Base-by-base conservation (phyloP, 2,797 vertebrate genomes). In the Syncerus caffer region DNA sequence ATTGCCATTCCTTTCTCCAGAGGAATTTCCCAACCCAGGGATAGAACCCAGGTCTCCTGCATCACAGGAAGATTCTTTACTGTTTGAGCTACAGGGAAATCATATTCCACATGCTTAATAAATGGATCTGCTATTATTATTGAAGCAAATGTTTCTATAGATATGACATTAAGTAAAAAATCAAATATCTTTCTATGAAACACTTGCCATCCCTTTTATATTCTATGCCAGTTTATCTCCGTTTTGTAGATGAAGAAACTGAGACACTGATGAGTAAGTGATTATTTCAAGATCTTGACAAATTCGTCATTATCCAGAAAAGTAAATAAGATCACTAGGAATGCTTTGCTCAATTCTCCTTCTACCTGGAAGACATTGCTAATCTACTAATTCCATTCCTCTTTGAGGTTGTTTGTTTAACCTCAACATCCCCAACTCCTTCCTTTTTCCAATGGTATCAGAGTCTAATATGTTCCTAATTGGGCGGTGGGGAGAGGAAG, bases 241-340 rank as follows among this genome's bases (percentile, higher is more conserved):
- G n/a, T 86, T 92, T 85, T 88, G 47, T 38, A 95, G n/a, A 84
- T 86, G 21, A 86, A 42, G 62, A 95, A 98, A 51, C 38, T 42
- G 62, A 96, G 57, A 80, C 16, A 34, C 38, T 76, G 25, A 45
- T 27, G 6, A 60, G 47, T 60, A 42, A 50, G 34, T 71, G 38
- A 88, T 62, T 57, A 78, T 53, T 78, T 47, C 42, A 53, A n/a
- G 31, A 53, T 78, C 23, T 67, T 42, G 19, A 51, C 17, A 90
- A 87, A 84, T 74, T 11, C n/a, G 1, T 76, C 29, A 45, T 45
- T 83, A 3, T 50, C 64, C 79, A 62, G 82, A 78, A 85, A 86
- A 42, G 57, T 82, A 57, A 80, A 60, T 60, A 47, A 11, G 14
- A 42, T 85, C 64, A 14, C 11, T 83, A 60, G 53, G 79, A 23